phyloP scores from a whole-genome alignment of 2,888 invertebrate species.

The Eumerus sabulonum region DNA sequence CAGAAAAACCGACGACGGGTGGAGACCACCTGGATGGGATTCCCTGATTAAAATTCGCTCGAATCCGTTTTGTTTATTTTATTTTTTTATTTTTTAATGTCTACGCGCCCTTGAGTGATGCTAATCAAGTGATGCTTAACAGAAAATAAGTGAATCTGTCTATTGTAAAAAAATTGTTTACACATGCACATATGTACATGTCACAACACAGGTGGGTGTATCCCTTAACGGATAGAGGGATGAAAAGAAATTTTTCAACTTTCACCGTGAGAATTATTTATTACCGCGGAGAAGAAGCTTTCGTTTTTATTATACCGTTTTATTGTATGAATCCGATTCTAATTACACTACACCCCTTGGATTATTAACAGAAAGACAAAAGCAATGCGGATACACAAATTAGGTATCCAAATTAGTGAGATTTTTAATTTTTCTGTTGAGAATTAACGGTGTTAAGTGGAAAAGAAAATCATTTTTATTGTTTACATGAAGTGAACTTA shows the following conservation, averaged over 20 bases:
- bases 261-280: conserved; percentile 46
- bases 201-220: conserved; percentile 62
- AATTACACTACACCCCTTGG: conserved; percentile 29
- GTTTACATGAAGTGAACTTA: conserved; percentile 58
- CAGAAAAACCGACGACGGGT: not conserved
- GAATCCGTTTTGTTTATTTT: not conserved
- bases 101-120: conserved; percentile 34
- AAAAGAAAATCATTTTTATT: conserved; percentile 41
- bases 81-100: conserved; percentile 37
- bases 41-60: not conserved
- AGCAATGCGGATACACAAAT: too few species aligned
- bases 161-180: conserved; percentile 4
- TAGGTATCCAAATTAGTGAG: not conserved
- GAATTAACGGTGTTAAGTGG: conserved; percentile 19
- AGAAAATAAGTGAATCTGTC: conserved; percentile 4
- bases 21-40: not conserved
- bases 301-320: conserved; percentile 64
- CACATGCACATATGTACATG: conserved; percentile 46
- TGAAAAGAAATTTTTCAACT: conserved; percentile 4
- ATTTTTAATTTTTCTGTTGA: conserved; percentile 36
- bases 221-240: conserved; percentile 16
- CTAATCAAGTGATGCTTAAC: conserved; percentile 29
- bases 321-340: conserved; percentile 41
- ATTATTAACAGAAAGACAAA: too few species aligned
- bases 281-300: conserved; percentile 44